Conservation (phyloP, 2,113 vertebrate genomes). For the Pholis gunnellus region DNA sequence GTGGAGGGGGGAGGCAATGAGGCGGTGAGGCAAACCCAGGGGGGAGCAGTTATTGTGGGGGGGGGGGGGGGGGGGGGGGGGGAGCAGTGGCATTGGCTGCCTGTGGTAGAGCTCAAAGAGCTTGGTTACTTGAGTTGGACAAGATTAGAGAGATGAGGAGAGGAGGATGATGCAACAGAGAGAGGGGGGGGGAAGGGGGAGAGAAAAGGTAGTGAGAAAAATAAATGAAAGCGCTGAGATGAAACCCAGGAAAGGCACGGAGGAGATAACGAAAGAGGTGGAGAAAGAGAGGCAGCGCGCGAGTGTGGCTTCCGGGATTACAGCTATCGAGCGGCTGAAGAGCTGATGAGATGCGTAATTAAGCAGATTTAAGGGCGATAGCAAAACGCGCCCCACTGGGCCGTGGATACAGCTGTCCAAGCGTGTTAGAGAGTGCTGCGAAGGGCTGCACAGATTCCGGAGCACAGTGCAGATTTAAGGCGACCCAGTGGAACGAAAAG, state of each 20-base stretch:
- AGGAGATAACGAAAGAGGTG: constrained; percentile 21
- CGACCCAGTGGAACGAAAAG: constrained; percentile 38
- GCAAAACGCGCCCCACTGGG: constrained; percentile 61
- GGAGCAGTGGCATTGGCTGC: constrained; percentile 1
- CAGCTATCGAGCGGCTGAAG: constrained; percentile 64
- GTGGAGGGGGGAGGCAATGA: constrained; percentile 38
- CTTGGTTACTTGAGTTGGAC: constrained; percentile 20
- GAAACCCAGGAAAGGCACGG: constrained; percentile 29
- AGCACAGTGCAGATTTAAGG: constrained; percentile 42
- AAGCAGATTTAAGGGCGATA: constrained; percentile 74
- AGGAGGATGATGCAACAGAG: constrained; percentile 35
- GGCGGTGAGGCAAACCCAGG: constrained; percentile 29
- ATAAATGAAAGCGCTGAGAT: constrained; percentile 32
- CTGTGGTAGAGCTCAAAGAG: constrained; percentile 35
- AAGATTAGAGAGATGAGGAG: constrained; percentile 40
- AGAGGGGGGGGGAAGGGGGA: too few species aligned
- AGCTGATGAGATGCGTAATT: constrained; percentile 78
- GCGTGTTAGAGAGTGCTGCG: constrained; percentile 50
- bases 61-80: constrained; percentile 8
- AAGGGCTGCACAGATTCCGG: constrained; percentile 42
- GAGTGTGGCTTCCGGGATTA: constrained; percentile 57
- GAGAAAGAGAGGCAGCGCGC: constrained; percentile 30
- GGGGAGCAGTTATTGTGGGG: constrained; percentile 33
- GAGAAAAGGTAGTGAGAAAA: constrained; percentile 24
- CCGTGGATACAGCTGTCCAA: constrained; percentile 68